Evolutionary conservation across 2,888 invertebrate species (phyloP), one percentile per base, ranked within the genome.

Genomic region (Phymatocera aterrima): DNA sequence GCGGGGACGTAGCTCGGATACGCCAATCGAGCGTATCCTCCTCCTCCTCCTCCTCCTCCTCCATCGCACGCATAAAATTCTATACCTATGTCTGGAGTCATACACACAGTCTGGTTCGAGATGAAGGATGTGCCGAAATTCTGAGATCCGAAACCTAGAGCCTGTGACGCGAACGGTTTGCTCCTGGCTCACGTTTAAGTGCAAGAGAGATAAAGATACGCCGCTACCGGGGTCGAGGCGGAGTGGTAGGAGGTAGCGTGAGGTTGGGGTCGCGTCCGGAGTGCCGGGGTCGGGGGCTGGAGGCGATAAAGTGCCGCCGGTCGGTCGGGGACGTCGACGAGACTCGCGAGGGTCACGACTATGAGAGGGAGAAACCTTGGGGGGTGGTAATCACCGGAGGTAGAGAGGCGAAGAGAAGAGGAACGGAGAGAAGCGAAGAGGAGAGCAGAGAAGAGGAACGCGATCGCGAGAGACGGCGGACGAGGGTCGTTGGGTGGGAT

Each of bases 221-320:
- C 28, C 34, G 34, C 68, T 51, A 24, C 34, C 72, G 72, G 43
- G 70, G 31, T 72, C 51, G 51, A 51, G 72, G 24, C 34, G 48
- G 34, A 21, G 48, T 48, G 72, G 34, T 15, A 43, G 72, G 8
- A n/a, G 31, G 34, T 24, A 4, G 31, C 4, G 64, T 4, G 64
- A 34, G 64, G 64, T 21, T 64, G 64, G 64, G 64, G 64, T 64
- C 37, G 37, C 37, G 64, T 64, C 51, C 24, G 68, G 28, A 24
- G 34, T 15, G 24, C 34, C 40, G 43, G 37, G 43, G 40, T 43
- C 8, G 68, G 28, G 31, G 51, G 72, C 18, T 72, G 51, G 72
- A 51, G 72, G 72, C 72, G 72, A 72, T 72, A 72, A 72, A 72
- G 72, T 72, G 72, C 72, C 72, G 72, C 72, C 72, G 72, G 48